Base-by-base conservation (phyloP, 2,888 invertebrate species). In the Rhagonycha lutea region DNA sequence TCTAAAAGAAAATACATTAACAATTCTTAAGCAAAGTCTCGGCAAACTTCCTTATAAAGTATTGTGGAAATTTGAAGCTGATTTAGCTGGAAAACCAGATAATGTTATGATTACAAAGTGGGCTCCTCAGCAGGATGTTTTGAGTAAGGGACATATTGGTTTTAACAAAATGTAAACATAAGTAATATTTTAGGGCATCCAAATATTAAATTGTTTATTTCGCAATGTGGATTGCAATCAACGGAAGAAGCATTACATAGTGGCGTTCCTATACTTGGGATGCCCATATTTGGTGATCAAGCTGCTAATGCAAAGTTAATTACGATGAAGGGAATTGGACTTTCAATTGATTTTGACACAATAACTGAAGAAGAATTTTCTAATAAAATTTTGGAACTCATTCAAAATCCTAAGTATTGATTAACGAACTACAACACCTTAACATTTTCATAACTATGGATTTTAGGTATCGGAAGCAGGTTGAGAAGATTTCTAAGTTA, bases 21-120 rank as follows among this genome's bases (percentile, higher is more conserved):
- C 85, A 23, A 82, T 81, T 7, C 80, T 89, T 14, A 14, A 87
- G 8, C 80, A 83, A 14, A 85, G 85, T 8, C 87, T 89, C 72
- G 73, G 84, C 0, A 82, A 85, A 77, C 76, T 89, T n/a, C 87
- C 88, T 3, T 88, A 88, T 75, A 86, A 85, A 72, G 83, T 89
- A 14, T 75, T 89, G 3, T 89, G 88, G 88, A 89, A 89, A 82
- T 88, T 85, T 81, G 89, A 89, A 26, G 12, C 12, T 11, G 67
- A 80, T 23, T 68, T 86, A 28, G 80, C 82, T 4, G 82, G 81
- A 29, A 81, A 85, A 76, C 84, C 87, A 0, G 77, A 82, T 9
- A 89, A 89, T 80, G 86, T 89, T 0, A 81, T 83, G 74, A 82
- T 88, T 23, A 77, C 80, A 5, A 86, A 87, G 72, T 89, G 89